Base-by-base conservation (phyloP, 2,113 vertebrate species). In the Elachura formosa region DNA sequence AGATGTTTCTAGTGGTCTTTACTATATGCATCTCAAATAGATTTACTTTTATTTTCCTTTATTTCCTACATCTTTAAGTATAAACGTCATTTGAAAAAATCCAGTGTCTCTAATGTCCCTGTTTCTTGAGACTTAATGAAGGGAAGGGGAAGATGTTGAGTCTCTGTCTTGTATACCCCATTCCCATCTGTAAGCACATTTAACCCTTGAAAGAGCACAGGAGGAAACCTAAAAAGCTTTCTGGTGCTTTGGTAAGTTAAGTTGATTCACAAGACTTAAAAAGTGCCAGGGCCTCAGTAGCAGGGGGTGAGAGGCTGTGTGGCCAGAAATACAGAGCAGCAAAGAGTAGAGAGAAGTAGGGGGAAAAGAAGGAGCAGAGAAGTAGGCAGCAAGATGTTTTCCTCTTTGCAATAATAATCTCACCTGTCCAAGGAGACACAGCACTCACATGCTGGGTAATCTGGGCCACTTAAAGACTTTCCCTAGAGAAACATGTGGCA, bases 191-290 rank as follows among this genome's bases (percentile, higher is more conserved):
- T 85, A 66, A 82, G 22, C 54, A 63, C 63, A 58, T 93, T 93
- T 76, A 94, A 88, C 62, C 85, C 90, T 75, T 90, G 78, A 85
- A 78, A 69, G 78, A 88, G 67, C 96, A 88, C 85, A 73, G 82
- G 58, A 85, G 78, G 75, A 93, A 87, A 80, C 22, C 54, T 93
- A 15, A 24, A 58, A 69, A 69, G 72, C 62, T 85, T 91, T 88
- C 58, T 90, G 75, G 75, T 86, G 11, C 62, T 94, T 41, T 88
- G 38, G 28, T 64, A 87, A 67, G 23, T 79, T 52, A 76, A 51
- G 52, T 38, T 85, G 46, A 90, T 94, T 91, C 93, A 62, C 46
- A 83, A 72, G 54, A 54, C 14, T 82, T 81, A 90, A 62, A 41
- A 93, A 66, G 31, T 83, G 28, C 23, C 82, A 91, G 72, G 85